Evolutionary conservation across 1,140 invertebrate species (phyloP).

Genomic region (Linepithema humile): DNA sequence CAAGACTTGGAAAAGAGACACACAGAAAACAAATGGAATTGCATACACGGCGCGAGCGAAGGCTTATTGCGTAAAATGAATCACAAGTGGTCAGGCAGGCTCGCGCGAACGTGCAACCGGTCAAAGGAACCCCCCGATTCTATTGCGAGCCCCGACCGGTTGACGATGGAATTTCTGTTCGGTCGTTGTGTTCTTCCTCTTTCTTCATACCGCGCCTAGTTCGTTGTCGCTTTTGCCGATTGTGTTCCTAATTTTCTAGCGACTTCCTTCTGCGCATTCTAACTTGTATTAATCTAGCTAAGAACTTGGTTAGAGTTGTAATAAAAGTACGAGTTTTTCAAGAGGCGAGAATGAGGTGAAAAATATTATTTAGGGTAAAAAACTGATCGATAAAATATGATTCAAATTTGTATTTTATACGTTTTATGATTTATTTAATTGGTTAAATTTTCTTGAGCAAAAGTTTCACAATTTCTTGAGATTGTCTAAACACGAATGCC

Average conservation of each 20-base stretch:
- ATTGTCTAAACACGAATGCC: no score
- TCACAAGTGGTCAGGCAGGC: constrained; percentile 75
- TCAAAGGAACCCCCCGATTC: constrained; percentile 61
- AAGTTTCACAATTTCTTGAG: no score
- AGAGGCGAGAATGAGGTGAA: neutral
- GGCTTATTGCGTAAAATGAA: constrained; percentile 76
- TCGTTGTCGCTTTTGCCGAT: constrained; percentile 40
- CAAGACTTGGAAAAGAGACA: constrained; percentile 53
- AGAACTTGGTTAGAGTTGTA: neutral
- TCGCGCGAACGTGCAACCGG: constrained; percentile 70
- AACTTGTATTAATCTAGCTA: neutral
- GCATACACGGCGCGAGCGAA: constrained; percentile 66
- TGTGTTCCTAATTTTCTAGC: constrained; percentile 7
- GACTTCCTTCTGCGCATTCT: neutral
- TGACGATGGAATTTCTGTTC: constrained; percentile 71
- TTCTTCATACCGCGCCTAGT: constrained; percentile 35
- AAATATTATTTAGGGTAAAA: neutral
- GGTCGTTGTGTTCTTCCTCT: constrained; percentile 47
- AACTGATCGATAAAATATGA: neutral
- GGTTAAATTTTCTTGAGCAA: no score
- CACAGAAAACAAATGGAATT: constrained; percentile 71
- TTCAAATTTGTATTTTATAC: neutral
- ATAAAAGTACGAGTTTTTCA: neutral
- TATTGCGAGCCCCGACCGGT: constrained; percentile 63
- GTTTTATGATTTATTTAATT: no score